These are phyloP conservation scores for Zoanthus sociatus DNA, from an alignment of 92 coral and sea anemone genomes.

Conservation along the genomic window DNA sequence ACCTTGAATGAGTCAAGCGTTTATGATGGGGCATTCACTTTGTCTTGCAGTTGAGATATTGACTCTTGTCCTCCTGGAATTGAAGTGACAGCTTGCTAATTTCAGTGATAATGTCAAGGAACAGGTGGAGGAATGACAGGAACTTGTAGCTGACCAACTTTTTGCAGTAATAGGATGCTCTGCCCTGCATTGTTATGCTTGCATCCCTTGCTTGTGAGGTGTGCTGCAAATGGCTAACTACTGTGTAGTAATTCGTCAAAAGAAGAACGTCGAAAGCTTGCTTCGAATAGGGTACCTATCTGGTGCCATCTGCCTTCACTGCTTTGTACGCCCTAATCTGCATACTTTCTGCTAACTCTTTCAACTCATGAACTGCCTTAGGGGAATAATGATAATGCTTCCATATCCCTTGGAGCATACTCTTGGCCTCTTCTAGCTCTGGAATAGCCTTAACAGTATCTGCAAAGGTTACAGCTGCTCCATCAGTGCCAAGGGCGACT, in stretches of 20 bases:
- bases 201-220: too few species aligned
- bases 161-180: too few species aligned
- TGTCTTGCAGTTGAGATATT: not conserved
- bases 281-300: too few species aligned
- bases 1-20: not conserved
- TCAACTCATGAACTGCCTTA: constrained; percentile 18
- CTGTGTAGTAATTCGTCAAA: too few species aligned
- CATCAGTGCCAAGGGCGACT: constrained; percentile 1
- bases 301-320: constrained; percentile 18
- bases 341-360: constrained; percentile 25
- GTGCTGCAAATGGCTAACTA: too few species aligned
- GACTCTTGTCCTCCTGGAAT: too few species aligned
- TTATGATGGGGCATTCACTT: not conserved
- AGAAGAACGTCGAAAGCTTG: too few species aligned
- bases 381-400: constrained; percentile 35
- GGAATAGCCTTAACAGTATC: not conserved
- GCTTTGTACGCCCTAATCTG: constrained; percentile 13
- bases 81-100: too few species aligned
- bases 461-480: not conserved
- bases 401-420: constrained; percentile 49
- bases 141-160: too few species aligned
- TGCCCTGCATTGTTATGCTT: too few species aligned
- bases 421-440: constrained; percentile 42
- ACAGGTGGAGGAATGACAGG: too few species aligned
- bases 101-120: too few species aligned